Conservation (phyloP, 2,113 vertebrate species). For the Apteryx owenii region DNA sequence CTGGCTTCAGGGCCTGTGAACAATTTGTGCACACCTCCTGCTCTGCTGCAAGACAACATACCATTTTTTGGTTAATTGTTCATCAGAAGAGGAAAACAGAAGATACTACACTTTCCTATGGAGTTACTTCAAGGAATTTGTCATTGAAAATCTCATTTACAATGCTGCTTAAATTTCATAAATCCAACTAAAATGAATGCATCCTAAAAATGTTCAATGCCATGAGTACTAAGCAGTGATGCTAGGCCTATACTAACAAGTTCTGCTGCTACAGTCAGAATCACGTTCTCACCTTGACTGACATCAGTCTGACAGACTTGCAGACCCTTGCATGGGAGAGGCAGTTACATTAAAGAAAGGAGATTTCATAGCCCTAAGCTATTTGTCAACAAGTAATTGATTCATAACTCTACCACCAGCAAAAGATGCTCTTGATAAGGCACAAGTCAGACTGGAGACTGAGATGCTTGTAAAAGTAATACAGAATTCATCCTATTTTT, state of each 20-base stretch:
- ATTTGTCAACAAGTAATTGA: neutral
- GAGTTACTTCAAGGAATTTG: neutral
- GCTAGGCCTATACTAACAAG: neutral
- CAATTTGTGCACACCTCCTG: neutral
- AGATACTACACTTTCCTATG: neutral
- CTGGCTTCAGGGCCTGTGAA: neutral
- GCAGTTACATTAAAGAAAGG: neutral
- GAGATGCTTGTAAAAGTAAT: neutral
- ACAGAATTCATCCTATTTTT: fast-evolving
- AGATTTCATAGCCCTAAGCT: neutral
- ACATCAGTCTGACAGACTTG: too few species aligned
- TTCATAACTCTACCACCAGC: neutral
- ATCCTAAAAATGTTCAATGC: neutral
- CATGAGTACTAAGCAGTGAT: neutral
- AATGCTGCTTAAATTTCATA: neutral
- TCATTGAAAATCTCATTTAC: neutral
- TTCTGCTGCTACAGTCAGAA: neutral
- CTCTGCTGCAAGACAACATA: neutral
- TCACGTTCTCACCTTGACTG: neutral
- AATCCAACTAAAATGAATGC: neutral
- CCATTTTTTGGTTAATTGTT: neutral
- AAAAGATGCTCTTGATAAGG: neutral
- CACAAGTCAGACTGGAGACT: neutral
- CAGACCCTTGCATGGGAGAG: neutral
- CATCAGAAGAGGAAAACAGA: neutral